A percentile compares a stretch with the other conserved stretches of the same genome.
phyloP scores from a whole-genome alignment of 2,797 vertebrate species.

The Thripadectes ignobilis region DNA sequence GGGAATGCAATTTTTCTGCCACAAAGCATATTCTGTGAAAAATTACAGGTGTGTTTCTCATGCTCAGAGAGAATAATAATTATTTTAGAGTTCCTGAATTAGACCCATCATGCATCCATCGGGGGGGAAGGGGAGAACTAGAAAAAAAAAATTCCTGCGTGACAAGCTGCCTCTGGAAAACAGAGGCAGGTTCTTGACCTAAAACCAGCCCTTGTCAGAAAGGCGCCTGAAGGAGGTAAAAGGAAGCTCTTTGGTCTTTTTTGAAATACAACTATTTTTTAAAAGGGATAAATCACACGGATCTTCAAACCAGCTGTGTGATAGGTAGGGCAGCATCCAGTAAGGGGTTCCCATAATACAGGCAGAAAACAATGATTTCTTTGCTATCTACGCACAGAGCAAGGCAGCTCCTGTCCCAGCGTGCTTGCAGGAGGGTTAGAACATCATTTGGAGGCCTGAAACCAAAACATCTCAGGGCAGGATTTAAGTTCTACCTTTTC shows the following conservation, averaged over 20 bases:
- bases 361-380: neutral
- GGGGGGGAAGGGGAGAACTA: neutral
- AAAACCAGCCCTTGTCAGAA: slow-evolving; percentile 21
- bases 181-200: slow-evolving; percentile 61
- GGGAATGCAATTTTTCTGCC: slow-evolving; percentile 16
- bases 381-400: neutral
- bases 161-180: slow-evolving; percentile 62
- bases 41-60: slow-evolving; percentile 58
- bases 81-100: slow-evolving; percentile 54
- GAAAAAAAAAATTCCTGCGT: slow-evolving; percentile 24
- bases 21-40: slow-evolving; percentile 30
- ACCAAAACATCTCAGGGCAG: neutral
- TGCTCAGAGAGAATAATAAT: slow-evolving; percentile 20
- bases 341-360: accelerated
- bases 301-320: neutral
- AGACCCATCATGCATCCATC: slow-evolving; percentile 38
- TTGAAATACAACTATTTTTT: neutral
- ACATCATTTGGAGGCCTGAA: neutral
- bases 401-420: neutral
- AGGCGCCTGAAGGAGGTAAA: neutral
- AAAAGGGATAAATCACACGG: neutral
- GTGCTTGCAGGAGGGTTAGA: neutral
- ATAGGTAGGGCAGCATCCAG: neutral
- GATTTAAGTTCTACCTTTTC: neutral
- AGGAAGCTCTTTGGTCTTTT: neutral